Evolutionary conservation across 92 coral and sea anemone genomes (phyloP).

Genomic region (Galaxea fascicularis): DNA sequence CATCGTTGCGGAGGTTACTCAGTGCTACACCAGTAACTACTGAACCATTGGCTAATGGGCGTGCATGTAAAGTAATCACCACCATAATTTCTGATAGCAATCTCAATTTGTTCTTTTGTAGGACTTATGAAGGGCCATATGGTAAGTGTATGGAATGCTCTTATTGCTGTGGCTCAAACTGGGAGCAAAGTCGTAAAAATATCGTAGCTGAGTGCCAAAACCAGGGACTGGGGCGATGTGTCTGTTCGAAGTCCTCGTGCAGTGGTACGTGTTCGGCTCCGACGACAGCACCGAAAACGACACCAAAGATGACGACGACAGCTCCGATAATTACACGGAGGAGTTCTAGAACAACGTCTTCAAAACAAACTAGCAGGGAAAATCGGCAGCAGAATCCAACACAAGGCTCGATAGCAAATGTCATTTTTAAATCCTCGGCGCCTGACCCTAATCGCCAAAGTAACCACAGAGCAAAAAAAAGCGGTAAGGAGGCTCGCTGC

Average conservation of each 20-base stretch:
- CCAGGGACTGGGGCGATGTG: constrained; percentile 14
- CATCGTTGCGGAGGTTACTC: no score
- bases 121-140: not conserved
- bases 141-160: not conserved
- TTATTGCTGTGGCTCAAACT: not conserved
- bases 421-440: not conserved
- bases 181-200: not conserved
- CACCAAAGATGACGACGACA: not conserved
- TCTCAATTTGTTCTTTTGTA: not conserved
- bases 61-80: not conserved
- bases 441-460: not conserved
- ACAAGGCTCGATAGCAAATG: not conserved
- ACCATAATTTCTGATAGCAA: not conserved
- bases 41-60: not conserved
- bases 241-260: not conserved
- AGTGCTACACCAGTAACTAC: no score
- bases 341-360: not conserved
- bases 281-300: not conserved
- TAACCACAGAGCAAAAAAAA: not conserved
- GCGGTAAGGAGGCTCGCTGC: not conserved
- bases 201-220: not conserved
- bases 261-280: not conserved
- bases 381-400: not conserved
- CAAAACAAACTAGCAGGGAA: not conserved
- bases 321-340: not conserved